These are phyloP conservation scores for Genyomyrus donnyi DNA, from an alignment of 2,113 vertebrate genomes.

Conservation along the genomic window DNA sequence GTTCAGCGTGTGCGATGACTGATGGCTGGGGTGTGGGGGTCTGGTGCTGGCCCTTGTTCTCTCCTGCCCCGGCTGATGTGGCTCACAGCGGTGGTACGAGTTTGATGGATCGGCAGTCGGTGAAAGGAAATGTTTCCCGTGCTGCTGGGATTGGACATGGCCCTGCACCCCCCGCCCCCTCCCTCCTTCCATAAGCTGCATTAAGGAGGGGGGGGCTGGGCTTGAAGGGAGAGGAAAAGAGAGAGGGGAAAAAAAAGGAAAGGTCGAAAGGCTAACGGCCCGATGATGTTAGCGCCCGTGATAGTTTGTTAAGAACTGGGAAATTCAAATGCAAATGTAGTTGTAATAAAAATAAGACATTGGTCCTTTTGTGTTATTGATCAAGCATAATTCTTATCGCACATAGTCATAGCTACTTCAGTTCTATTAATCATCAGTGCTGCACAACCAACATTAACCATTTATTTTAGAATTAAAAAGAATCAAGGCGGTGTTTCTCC, in stretches of 20 bases:
- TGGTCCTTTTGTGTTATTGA: neutral
- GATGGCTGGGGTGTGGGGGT: constrained; percentile 68
- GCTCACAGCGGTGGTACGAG: constrained; percentile 64
- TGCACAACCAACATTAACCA: neutral
- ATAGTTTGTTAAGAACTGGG: constrained; percentile 40
- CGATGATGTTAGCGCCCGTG: constrained; percentile 29
- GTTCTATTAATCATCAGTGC: neutral
- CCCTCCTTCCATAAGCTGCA: neutral
- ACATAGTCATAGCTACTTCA: neutral
- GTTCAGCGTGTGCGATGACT: constrained; percentile 79
- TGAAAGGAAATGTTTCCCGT: constrained; percentile 64
- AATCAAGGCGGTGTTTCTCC: neutral
- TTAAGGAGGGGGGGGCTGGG: neutral
- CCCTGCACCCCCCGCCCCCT: constrained; percentile 45
- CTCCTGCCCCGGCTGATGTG: constrained; percentile 57
- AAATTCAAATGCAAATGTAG: neutral
- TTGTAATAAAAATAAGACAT: neutral
- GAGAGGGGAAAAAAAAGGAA: constrained; percentile 36
- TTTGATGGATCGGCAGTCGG: constrained; percentile 71
- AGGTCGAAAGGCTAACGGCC: constrained; percentile 47
- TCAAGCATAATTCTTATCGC: neutral
- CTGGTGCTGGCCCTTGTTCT: constrained; percentile 60
- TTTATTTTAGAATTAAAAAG: neutral
- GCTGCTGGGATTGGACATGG: constrained; percentile 55
- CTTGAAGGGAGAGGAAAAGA: neutral